A percentile compares a stretch with the other conserved stretches of the same genome.
Conservation (phyloP, 2,113 vertebrate species). For the Pardalotus punctatus region DNA sequence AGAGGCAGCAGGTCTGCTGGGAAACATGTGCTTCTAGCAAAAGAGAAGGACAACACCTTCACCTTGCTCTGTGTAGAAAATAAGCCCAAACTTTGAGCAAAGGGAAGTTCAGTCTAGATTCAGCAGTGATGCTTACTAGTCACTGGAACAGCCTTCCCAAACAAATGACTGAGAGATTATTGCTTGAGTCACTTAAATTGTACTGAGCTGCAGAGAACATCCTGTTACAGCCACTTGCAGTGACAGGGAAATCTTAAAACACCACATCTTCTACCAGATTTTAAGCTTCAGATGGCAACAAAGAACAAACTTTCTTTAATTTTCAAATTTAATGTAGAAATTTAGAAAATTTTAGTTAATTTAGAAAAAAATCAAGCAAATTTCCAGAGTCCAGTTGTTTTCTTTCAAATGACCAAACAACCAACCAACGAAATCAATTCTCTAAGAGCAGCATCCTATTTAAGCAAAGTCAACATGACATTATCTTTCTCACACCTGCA, state of each 20-base stretch:
- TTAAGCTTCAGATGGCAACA: too few species aligned
- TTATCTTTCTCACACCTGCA: neutral
- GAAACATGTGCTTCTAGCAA: neutral
- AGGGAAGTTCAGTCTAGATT: neutral
- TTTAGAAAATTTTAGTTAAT: too few species aligned
- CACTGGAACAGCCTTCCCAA: neutral
- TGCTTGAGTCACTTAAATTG: neutral
- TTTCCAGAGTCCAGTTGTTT: neutral
- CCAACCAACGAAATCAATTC: neutral
- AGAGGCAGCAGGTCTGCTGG: neutral
- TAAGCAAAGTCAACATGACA: neutral
- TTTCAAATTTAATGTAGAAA: too few species aligned
- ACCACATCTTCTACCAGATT: neutral
- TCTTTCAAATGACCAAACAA: neutral
- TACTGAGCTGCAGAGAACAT: neutral
- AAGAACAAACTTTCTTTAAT: too few species aligned
- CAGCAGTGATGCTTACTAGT: neutral
- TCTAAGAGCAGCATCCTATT: neutral
- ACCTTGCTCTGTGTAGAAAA: neutral
- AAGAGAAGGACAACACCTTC: neutral
- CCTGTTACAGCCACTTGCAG: neutral
- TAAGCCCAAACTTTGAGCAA: neutral
- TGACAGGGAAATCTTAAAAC: neutral
- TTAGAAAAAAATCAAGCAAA: too few species aligned
- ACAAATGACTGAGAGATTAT: neutral